Evolutionary conservation across 2,888 invertebrate species (phyloP).

Genomic region (Athalia rosae): DNA sequence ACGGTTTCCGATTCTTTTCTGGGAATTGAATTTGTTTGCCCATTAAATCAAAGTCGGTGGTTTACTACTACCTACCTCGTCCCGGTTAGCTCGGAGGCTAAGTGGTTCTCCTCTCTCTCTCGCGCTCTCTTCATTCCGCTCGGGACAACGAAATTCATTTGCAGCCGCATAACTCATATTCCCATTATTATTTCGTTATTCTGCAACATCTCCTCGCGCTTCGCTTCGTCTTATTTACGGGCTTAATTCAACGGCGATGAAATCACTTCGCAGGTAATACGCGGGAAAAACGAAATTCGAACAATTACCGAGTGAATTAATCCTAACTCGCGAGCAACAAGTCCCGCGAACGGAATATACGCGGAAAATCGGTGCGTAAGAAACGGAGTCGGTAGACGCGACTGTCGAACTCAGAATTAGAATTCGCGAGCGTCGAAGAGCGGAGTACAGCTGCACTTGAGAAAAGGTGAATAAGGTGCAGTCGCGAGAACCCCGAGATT

Average conservation of each 20-base stretch:
- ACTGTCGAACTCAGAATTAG: too few relatives aligned
- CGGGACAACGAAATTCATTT: neutral
- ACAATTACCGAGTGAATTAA: too few relatives aligned
- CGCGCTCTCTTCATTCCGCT: neutral
- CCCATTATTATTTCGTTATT: slow-evolving; percentile 9
- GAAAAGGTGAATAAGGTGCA: too few relatives aligned
- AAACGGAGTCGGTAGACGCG: too few relatives aligned
- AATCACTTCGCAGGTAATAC: neutral
- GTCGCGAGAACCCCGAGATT: too few relatives aligned
- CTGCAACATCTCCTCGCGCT: neutral
- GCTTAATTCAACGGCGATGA: neutral
- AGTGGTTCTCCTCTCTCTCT: slow-evolving; percentile 5
- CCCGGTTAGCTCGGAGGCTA: neutral
- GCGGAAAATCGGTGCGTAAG: too few relatives aligned
- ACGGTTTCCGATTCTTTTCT: slow-evolving; percentile 58
- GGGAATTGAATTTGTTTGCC: slow-evolving; percentile 44
- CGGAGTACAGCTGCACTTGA: too few relatives aligned
- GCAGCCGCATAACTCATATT: slow-evolving; percentile 8
- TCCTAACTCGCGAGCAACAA: too few relatives aligned
- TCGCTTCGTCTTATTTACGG: neutral
- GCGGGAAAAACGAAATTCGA: too few relatives aligned
- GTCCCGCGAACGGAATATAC: too few relatives aligned
- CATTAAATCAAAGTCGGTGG: slow-evolving; percentile 32
- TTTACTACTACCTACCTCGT: too few relatives aligned
- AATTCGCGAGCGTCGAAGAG: too few relatives aligned